phyloP scores from a whole-genome alignment of 2,113 vertebrate species.

The Seriola dumerili region DNA sequence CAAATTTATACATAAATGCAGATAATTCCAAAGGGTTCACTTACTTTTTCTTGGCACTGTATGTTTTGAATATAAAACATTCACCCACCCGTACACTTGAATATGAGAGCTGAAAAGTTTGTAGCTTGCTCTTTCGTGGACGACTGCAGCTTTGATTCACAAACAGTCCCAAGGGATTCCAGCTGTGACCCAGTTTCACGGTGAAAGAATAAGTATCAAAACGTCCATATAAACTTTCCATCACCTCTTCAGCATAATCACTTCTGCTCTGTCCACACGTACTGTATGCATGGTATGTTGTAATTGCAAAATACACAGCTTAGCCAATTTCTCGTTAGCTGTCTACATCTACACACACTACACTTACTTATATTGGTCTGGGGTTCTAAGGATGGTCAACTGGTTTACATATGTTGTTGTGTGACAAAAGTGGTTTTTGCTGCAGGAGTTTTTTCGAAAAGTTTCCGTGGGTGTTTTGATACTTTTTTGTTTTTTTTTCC shows the following conservation, averaged over 20 bases:
- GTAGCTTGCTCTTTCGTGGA: slow-evolving; percentile 5
- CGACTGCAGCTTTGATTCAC: slow-evolving; percentile 13
- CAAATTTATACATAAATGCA: neutral
- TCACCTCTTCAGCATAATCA: slow-evolving; percentile 25
- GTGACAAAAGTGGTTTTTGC: slow-evolving; percentile 2
- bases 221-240: slow-evolving; percentile 16
- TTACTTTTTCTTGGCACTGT: neutral
- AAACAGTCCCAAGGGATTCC: slow-evolving; percentile 33
- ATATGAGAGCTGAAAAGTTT: neutral
- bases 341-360: neutral
- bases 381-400: slow-evolving; percentile 2
- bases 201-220: slow-evolving; percentile 12
- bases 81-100: neutral
- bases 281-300: neutral
- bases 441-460: slow-evolving; percentile 1
- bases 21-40: neutral
- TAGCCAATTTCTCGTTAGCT: neutral
- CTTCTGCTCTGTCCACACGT: slow-evolving; percentile 8
- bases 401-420: neutral
- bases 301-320: neutral
- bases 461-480: neutral
- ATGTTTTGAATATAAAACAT: slow-evolving; percentile 16
- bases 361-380: neutral
- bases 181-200: slow-evolving; percentile 31
- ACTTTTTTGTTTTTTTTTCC: neutral